Percentiles rank a stretch among this genome's conserved stretches.
Conservation (phyloP, 2,888 invertebrate genomes). For the Agrypnus murinus region DNA sequence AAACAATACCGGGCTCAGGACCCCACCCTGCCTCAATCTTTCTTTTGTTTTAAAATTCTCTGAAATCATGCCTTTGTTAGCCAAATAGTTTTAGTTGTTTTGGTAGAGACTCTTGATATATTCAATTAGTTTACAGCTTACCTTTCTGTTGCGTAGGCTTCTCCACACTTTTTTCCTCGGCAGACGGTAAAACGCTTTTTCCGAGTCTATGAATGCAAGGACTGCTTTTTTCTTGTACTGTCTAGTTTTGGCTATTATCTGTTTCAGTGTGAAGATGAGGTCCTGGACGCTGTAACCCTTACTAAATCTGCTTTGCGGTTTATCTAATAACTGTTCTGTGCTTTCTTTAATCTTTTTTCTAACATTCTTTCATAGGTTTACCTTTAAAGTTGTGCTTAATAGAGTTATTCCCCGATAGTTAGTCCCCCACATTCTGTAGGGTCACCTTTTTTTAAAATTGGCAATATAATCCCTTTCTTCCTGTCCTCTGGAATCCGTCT, state of each 20-base stretch:
- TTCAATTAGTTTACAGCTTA: slow-evolving; percentile 6
- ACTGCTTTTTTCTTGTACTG: not conserved
- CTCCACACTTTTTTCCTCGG: slow-evolving; percentile 13
- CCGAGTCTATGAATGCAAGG: not conserved
- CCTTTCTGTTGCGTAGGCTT: slow-evolving; percentile 14
- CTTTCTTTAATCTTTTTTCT: too few relatives aligned
- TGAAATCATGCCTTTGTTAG: slow-evolving; percentile 5
- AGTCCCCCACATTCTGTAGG: too few relatives aligned
- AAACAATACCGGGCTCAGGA: slow-evolving; percentile 27
- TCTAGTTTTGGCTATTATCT: not conserved
- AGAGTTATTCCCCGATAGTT: too few relatives aligned
- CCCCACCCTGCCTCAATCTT: slow-evolving; percentile 31
- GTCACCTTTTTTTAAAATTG: too few relatives aligned
- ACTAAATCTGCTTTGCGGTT: too few relatives aligned
- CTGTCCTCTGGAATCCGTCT: too few relatives aligned
- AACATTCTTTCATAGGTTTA: too few relatives aligned
- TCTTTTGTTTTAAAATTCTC: slow-evolving; percentile 27
- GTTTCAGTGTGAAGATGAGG: not conserved
- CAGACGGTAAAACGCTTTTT: slow-evolving; percentile 21
- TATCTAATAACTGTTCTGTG: too few relatives aligned
- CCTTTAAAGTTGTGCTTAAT: too few relatives aligned
- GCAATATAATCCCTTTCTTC: too few relatives aligned
- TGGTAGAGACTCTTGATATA: slow-evolving; percentile 8
- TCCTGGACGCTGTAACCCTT: not conserved
- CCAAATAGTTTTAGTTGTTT: slow-evolving; percentile 22